A percentile compares a stretch with the other conserved stretches of the same genome.
Conservation (phyloP, 2,113 vertebrate genomes). For the Piliocolobus tephrosceles region DNA sequence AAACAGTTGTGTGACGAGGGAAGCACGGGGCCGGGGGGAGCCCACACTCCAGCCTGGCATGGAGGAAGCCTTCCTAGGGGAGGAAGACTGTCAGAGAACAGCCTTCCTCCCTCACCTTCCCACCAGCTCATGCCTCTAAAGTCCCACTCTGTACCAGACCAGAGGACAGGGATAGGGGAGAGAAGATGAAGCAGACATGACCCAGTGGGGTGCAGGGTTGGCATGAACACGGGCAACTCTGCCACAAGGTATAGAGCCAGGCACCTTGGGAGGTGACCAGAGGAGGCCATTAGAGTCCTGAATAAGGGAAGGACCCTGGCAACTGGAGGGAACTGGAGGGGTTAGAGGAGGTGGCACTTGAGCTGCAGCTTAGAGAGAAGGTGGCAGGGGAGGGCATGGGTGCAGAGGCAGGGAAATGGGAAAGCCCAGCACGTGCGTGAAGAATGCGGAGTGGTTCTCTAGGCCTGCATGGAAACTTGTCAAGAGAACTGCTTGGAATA, state of each 20-base stretch:
- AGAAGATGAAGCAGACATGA: not conserved
- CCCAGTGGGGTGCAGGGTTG: not conserved
- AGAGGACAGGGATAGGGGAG: not conserved
- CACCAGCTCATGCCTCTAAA: not conserved
- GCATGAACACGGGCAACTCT: not conserved
- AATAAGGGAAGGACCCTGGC: not conserved
- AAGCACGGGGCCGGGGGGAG: not conserved
- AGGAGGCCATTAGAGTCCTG: not conserved
- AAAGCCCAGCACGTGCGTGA: accelerated
- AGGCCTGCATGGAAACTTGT: not conserved
- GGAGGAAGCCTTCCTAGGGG: not conserved
- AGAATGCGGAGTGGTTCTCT: not conserved
- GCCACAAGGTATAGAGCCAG: not conserved
- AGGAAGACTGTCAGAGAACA: not conserved
- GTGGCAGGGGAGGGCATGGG: not conserved
- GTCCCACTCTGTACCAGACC: not conserved
- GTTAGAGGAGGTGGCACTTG: not conserved
- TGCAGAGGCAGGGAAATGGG: not conserved
- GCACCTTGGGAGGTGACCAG: not conserved
- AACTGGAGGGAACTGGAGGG: not conserved
- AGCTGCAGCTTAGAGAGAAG: not conserved
- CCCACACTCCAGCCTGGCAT: not conserved
- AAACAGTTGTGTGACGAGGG: not conserved
- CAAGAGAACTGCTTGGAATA: not conserved
- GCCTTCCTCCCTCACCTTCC: not conserved